phyloP scores from a whole-genome alignment of 2,888 invertebrate species.

The Dasysyrphus tricinctus region DNA sequence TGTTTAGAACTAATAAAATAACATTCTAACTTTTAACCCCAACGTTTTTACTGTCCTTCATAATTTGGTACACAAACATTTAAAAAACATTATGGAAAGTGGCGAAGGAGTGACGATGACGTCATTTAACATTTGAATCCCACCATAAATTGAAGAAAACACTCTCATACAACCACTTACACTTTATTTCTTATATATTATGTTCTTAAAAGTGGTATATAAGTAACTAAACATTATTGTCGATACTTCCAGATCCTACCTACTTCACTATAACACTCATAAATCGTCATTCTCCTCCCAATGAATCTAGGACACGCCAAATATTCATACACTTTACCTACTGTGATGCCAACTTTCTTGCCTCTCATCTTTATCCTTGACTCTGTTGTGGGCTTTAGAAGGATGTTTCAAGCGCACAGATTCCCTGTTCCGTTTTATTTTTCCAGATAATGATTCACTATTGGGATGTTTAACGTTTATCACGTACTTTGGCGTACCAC shows the following conservation, averaged over 20 bases:
- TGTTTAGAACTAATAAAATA: too few species aligned
- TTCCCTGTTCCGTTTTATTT: slow-evolving; percentile 20
- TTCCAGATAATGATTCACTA: slow-evolving; percentile 44
- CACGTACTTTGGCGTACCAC: slow-evolving; percentile 59
- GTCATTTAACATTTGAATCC: too few species aligned
- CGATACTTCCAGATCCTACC: neutral
- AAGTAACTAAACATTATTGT: neutral
- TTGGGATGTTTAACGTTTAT: slow-evolving; percentile 69
- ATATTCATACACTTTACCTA: slow-evolving; percentile 2
- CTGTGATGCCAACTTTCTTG: slow-evolving; percentile 2
- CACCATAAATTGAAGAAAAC: too few species aligned
- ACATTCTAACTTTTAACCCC: too few species aligned
- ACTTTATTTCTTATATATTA: too few species aligned
- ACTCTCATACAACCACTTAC: too few species aligned
- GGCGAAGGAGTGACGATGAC: too few species aligned
- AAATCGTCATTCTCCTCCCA: neutral
- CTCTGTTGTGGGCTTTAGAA: neutral
- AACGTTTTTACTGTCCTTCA: too few species aligned
- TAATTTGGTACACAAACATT: too few species aligned
- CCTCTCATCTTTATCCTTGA: slow-evolving; percentile 6
- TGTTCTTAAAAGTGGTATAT: neutral
- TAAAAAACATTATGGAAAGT: too few species aligned
- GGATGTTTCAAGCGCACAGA: neutral
- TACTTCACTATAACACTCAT: neutral
- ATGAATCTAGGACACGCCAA: slow-evolving; percentile 28